Evolutionary conservation across 2,797 vertebrate genomes (phyloP).

Genomic region (Tarsius wallacei): DNA sequence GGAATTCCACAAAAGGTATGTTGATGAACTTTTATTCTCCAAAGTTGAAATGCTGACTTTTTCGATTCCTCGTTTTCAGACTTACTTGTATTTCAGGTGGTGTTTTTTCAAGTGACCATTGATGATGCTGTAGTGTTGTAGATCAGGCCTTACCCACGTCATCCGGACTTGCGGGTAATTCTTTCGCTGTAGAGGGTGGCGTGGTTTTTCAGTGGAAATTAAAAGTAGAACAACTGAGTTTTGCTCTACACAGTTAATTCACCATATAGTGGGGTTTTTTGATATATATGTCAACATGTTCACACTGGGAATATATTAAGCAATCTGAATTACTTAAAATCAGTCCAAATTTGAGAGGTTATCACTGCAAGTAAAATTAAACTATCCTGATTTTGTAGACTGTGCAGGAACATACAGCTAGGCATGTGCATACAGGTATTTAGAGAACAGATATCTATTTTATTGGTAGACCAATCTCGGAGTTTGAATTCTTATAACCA

Average conservation of each 20-base stretch:
- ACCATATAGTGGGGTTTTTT: not conserved
- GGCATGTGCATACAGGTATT: not conserved
- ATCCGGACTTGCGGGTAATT: conserved; percentile 33
- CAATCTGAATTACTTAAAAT: conserved; percentile 9
- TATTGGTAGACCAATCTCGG: not conserved
- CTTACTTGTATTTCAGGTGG: conserved; percentile 1
- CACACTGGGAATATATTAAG: not conserved
- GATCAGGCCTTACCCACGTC: not conserved
- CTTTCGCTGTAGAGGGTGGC: not conserved
- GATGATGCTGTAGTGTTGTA: not conserved
- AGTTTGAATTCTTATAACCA: not conserved
- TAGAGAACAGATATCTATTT: not conserved
- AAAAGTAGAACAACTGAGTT: conserved; percentile 48
- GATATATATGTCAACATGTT: conserved; percentile 12
- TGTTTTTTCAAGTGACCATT: not conserved
- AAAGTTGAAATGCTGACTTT: conserved; percentile 82
- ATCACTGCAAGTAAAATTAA: not conserved
- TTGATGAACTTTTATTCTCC: conserved; percentile 85
- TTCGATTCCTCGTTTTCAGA: conserved; percentile 53
- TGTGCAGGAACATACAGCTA: not conserved
- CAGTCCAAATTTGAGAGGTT: not conserved
- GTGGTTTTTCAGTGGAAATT: conserved; percentile 26
- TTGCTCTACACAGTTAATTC: conserved; percentile 19
- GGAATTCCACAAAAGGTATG: conserved; percentile 92
- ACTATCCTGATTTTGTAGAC: not conserved